Conservation (phyloP, 2,797 vertebrate species). For the Leptodactylus fallax region DNA sequence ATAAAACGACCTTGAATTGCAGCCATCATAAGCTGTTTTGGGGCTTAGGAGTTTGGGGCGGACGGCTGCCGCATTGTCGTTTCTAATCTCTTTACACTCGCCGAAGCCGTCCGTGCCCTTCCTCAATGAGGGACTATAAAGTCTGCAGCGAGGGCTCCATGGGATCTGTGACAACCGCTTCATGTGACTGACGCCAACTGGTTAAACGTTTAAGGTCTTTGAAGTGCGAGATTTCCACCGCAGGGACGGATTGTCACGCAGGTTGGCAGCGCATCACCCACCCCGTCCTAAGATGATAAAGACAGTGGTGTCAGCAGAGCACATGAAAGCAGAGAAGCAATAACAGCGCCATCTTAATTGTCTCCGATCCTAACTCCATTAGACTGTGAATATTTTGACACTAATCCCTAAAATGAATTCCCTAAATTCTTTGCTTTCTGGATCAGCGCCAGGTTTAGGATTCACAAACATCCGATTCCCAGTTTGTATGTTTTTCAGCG, state of each 20-base stretch:
- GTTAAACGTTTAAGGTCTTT: slow-evolving; percentile 64
- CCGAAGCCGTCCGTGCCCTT: slow-evolving; percentile 62
- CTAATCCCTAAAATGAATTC: slow-evolving; percentile 56
- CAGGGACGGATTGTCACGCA: slow-evolving; percentile 44
- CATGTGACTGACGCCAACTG: slow-evolving; percentile 57
- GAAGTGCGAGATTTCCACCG: slow-evolving; percentile 64
- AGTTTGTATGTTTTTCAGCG: slow-evolving; percentile 5
- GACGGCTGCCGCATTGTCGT: slow-evolving; percentile 65
- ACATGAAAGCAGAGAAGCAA: slow-evolving; percentile 14
- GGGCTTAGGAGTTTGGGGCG: slow-evolving; percentile 65
- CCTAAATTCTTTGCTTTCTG: slow-evolving; percentile 34
- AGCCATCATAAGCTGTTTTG: slow-evolving; percentile 67
- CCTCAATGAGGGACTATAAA: slow-evolving; percentile 53
- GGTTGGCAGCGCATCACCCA: slow-evolving; percentile 62
- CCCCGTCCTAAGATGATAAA: slow-evolving; percentile 38
- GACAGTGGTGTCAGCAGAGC: slow-evolving; percentile 7
- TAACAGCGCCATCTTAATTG: slow-evolving; percentile 36
- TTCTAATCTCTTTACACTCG: slow-evolving; percentile 70
- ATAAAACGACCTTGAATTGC: slow-evolving; percentile 70
- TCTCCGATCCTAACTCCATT: slow-evolving; percentile 39
- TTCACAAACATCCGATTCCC: slow-evolving; percentile 16
- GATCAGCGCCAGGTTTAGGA: not conserved
- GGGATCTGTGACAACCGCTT: slow-evolving; percentile 59
- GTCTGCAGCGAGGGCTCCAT: slow-evolving; percentile 59
- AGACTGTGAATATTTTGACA: slow-evolving; percentile 36